Evolutionary conservation across 1,140 invertebrate genomes (phyloP), one percentile per base, ranked within the genome.

Genomic region (Drosophila obscura): DNA sequence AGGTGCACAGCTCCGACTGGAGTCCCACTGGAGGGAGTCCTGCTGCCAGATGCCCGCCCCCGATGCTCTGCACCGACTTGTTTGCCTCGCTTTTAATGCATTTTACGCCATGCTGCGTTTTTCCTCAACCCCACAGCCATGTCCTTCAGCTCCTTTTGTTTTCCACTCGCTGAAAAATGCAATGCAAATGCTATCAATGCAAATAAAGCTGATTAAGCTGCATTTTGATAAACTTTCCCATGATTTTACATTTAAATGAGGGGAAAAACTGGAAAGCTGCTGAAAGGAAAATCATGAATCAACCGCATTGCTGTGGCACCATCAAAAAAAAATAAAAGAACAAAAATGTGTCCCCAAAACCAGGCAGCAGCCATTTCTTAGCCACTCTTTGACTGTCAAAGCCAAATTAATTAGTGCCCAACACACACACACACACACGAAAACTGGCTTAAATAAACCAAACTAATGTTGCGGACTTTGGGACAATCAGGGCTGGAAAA

Each of bases 31-130:
- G 49, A 19, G 53, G 22, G 48, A 35, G 53, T 74, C 45, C 59
- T 48, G 45, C 59, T 45, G 48, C 44, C 49, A 46, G 19, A 19
- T 19, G 19, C 19, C 19, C 19, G 1, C 19, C 19, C 19, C 19
- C 19, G 19, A 19, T 19, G 19, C 19, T 19, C 58, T 60, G 49
- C 26, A 39, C 39, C 8, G 63, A 61, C 53, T 69, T 87, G 82
- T 85, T 85, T 85, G 78, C 81, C 56, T 66, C 82, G 73, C 81
- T 87, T 85, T 85, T 87, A 87, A 85, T 85, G 82, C 81, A 85
- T 87, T 85, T 85, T 85, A 81, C 81, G 82, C 69, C 60, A 57
- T 63, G 51, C 65, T 80, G 81, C 51, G 41, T 62, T 52, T 43
- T 45, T 49, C 15, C 53, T 45, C 57, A 44, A 43, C 46, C 41